Conservation (phyloP, 2,888 invertebrate species). For the Noctua janthe region DNA sequence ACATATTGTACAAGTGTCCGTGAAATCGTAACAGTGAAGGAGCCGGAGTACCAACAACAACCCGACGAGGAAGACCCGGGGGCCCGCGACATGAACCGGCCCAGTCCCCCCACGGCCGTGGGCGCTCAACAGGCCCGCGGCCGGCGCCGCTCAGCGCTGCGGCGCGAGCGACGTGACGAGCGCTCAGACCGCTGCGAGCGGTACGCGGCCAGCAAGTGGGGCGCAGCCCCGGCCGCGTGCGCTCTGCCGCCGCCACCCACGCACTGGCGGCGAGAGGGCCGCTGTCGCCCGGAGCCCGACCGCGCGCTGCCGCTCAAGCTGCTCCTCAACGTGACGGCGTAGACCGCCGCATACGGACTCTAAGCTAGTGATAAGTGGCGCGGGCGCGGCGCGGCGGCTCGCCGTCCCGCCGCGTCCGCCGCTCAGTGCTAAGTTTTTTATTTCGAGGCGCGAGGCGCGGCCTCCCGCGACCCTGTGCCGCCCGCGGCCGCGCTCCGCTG, state of each 20-base stretch:
- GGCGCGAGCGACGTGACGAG: conserved; percentile 70
- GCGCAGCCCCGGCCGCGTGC: conserved; percentile 94
- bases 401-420: conserved; percentile 76
- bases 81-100: conserved; percentile 63
- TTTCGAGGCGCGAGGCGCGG: conserved; percentile 82
- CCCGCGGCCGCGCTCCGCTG: conserved; percentile 80
- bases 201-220: conserved; percentile 95
- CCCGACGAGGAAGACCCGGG: conserved; percentile 75
- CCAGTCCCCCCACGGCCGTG: conserved; percentile 64
- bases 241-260: conserved; percentile 95
- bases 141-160: conserved; percentile 75
- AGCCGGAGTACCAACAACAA: conserved; percentile 73
- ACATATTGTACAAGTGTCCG: conserved; percentile 57
- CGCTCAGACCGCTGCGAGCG: conserved; percentile 85
- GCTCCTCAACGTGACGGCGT: conserved; percentile 91
- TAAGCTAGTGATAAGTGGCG: conserved; percentile 82
- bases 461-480: conserved; percentile 80
- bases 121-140: conserved; percentile 71
- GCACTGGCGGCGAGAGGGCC: conserved; percentile 92
- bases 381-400: conserved; percentile 73
- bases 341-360: conserved; percentile 80
- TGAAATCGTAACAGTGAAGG: conserved; percentile 57
- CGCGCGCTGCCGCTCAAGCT: conserved; percentile 92
- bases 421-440: conserved; percentile 87
- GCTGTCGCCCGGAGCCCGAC: conserved; percentile 87